Evolutionary conservation across 2,113 vertebrate genomes (phyloP).

Genomic region (Ameiurus melas): DNA sequence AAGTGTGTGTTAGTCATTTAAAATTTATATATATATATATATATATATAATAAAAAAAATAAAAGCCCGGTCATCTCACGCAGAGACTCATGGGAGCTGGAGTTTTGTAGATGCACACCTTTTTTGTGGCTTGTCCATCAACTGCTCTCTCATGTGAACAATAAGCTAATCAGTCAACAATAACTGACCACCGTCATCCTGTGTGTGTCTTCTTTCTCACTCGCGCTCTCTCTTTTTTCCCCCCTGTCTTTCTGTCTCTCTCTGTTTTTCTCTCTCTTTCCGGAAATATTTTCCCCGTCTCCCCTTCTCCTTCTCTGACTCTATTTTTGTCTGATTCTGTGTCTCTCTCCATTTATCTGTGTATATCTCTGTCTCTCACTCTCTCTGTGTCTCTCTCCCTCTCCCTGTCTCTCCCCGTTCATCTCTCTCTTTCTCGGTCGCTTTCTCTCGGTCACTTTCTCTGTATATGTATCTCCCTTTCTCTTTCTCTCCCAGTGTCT

Average conservation of each 20-base stretch:
- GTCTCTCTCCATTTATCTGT: not conserved
- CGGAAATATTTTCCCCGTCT: not conserved
- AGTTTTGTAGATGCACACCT: constrained; percentile 38
- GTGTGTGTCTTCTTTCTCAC: not conserved
- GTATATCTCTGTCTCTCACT: too few species aligned
- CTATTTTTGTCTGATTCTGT: not conserved
- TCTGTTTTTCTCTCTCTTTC: not conserved
- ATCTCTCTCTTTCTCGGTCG: too few species aligned
- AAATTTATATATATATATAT: too few species aligned
- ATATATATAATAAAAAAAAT: too few species aligned
- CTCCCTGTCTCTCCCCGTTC: not conserved
- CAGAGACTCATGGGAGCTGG: constrained; percentile 22
- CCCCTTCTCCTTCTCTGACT: not conserved
- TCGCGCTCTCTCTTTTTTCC: not conserved
- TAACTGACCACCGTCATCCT: constrained; percentile 56
- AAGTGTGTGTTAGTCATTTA: constrained; percentile 58
- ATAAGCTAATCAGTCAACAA: constrained; percentile 63
- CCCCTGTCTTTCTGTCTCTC: not conserved
- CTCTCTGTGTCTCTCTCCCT: too few species aligned
- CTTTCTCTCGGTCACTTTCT: not conserved
- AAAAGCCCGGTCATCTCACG: constrained; percentile 47
- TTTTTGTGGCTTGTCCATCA: constrained; percentile 49
- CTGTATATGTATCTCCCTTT: not conserved
- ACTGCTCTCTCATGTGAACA: constrained; percentile 61
- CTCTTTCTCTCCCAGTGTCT: too few species aligned